Evolutionary conservation across 1,140 invertebrate species (phyloP).

Genomic region (Heterodera carotae): DNA sequence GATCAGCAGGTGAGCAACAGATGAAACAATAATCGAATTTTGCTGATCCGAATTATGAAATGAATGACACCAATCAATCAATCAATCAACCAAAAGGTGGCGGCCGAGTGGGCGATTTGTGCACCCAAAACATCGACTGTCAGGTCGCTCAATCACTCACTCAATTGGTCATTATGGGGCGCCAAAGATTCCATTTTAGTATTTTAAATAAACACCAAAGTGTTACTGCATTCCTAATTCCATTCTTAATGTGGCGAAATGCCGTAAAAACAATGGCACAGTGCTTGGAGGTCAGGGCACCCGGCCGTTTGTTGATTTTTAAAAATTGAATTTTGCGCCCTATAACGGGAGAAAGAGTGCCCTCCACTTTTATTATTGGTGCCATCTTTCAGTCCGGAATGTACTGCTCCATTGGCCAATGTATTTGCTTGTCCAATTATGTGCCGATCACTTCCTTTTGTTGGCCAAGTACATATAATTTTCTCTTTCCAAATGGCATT

Average conservation of each 20-base stretch:
- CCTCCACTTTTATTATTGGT: not conserved
- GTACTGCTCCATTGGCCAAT: slow-evolving; percentile 61
- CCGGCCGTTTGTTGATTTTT: not conserved
- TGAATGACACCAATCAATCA: not conserved
- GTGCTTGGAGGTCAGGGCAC: too few relatives aligned
- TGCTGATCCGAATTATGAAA: too few relatives aligned
- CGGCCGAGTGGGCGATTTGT: slow-evolving; percentile 24
- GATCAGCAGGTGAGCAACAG: not conserved
- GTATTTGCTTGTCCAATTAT: slow-evolving; percentile 61
- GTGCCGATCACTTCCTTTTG: slow-evolving; percentile 62
- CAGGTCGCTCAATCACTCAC: slow-evolving; percentile 30
- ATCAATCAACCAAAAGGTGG: slow-evolving; percentile 11
- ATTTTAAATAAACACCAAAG: too few relatives aligned
- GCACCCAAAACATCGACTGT: slow-evolving; percentile 32
- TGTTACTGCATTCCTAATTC: too few relatives aligned
- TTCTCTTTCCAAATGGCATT: not conserved
- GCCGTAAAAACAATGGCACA: too few relatives aligned
- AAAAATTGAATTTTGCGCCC: not conserved
- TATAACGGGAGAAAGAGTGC: too few relatives aligned
- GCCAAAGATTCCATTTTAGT: too few relatives aligned
- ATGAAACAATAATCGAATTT: too few relatives aligned
- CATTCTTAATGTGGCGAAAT: too few relatives aligned
- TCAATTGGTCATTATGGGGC: too few relatives aligned
- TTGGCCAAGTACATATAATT: slow-evolving; percentile 57
- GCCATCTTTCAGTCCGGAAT: slow-evolving; percentile 48